phyloP scores from a whole-genome alignment of 2,113 vertebrate species.

The Nannobrachium achirus region DNA sequence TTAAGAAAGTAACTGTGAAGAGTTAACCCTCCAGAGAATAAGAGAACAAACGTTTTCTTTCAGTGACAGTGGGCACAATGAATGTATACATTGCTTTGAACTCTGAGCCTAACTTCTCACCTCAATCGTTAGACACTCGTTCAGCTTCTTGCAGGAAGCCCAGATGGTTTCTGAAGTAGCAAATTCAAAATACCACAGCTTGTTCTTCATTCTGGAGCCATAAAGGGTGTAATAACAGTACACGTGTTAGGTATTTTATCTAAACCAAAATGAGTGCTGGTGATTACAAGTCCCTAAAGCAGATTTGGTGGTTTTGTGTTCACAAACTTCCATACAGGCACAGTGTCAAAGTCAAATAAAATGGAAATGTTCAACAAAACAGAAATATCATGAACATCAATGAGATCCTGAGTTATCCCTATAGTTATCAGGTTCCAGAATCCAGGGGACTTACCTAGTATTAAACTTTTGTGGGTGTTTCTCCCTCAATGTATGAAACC shows the following conservation, averaged over 20 bases:
- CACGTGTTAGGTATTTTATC: too few species aligned
- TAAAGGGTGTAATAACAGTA: not conserved
- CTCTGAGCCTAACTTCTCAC: constrained; percentile 61
- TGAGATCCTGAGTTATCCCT: too few species aligned
- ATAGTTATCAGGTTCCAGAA: too few species aligned
- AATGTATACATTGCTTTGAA: not conserved
- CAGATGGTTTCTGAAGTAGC: constrained; percentile 94
- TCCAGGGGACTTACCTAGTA: constrained; percentile 84
- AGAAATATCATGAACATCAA: too few species aligned
- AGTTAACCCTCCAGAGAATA: not conserved
- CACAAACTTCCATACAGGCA: not conserved
- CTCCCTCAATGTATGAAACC: constrained; percentile 93
- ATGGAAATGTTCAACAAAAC: too few species aligned
- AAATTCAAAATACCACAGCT: constrained; percentile 96
- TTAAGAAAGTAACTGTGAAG: too few species aligned
- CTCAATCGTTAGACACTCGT: constrained; percentile 86
- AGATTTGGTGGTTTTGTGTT: not conserved
- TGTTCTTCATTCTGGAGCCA: constrained; percentile 91
- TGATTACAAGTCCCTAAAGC: not conserved
- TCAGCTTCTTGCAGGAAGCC: constrained; percentile 92
- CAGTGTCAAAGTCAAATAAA: too few species aligned
- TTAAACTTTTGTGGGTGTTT: constrained; percentile 96
- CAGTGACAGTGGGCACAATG: constrained; percentile 10
- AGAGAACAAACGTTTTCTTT: not conserved
- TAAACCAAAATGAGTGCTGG: not conserved